phyloP scores from a whole-genome alignment of 2,113 vertebrate species.

The Epinephelus lanceolatus region DNA sequence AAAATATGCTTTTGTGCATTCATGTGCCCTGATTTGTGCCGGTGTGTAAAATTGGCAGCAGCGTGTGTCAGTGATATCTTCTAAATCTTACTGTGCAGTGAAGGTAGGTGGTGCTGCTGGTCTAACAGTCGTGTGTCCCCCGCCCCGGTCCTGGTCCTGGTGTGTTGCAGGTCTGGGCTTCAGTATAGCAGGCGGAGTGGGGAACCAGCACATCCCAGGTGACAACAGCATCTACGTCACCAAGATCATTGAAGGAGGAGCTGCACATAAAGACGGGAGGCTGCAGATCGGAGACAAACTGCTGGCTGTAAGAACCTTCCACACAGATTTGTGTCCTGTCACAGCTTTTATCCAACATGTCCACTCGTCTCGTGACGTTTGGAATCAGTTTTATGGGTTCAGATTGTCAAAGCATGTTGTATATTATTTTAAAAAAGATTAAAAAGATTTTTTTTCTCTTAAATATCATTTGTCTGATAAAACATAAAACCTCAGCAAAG shows the following conservation, averaged over 20 bases:
- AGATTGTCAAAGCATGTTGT: too few species aligned
- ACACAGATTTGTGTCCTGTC: neutral
- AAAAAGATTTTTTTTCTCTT: too few species aligned
- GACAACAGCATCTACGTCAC: slow-evolving; percentile 99
- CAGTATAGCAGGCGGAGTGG: slow-evolving; percentile 98
- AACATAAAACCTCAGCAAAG: too few species aligned
- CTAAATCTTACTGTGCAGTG: neutral
- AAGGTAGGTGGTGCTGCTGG: too few species aligned
- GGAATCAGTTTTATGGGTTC: too few species aligned
- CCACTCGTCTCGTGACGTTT: too few species aligned
- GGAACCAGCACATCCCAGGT: slow-evolving; percentile 98
- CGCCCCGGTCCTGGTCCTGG: slow-evolving; percentile 1
- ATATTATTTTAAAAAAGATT: too few species aligned
- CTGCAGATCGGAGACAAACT: slow-evolving; percentile 99
- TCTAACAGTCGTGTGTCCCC: neutral
- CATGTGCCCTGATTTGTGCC: neutral
- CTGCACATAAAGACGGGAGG: slow-evolving; percentile 95
- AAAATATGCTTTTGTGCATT: slow-evolving; percentile 20
- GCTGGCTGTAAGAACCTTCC: slow-evolving; percentile 88
- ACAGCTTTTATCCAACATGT: too few species aligned
- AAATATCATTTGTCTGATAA: too few species aligned
- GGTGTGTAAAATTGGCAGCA: neutral
- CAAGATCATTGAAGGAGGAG: slow-evolving; percentile 97
- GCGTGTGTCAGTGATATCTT: neutral
- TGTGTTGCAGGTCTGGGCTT: slow-evolving; percentile 92